Evolutionary conservation across 2,888 invertebrate genomes (phyloP).

Genomic region (Nephrocerus scutellatus): DNA sequence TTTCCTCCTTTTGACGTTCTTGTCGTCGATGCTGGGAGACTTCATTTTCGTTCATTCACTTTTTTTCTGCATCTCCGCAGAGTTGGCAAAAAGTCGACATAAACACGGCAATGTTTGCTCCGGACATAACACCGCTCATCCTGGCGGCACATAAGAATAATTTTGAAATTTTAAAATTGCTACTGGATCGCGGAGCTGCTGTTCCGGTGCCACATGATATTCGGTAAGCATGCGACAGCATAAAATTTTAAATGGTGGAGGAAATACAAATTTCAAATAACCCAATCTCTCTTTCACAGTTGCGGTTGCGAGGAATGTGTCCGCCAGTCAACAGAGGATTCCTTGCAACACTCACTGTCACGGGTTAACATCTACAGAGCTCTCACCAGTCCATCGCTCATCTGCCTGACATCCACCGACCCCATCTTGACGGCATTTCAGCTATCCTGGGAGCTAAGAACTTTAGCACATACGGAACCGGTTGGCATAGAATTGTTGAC

Average conservation of each 20-base stretch:
- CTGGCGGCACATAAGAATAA: conserved; percentile 91
- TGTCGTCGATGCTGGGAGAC: no score
- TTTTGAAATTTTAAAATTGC: conserved; percentile 90
- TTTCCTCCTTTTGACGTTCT: no score
- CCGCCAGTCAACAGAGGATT: conserved; percentile 63
- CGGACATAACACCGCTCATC: conserved; percentile 89
- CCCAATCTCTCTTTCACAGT: conserved; percentile 25
- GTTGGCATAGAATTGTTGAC: conserved; percentile 36
- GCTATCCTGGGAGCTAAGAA: conserved; percentile 87
- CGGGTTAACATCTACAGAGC: conserved; percentile 90
- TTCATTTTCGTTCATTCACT: neutral
- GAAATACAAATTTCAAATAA: neutral
- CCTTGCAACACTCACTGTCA: conserved; percentile 74
- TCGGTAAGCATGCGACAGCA: conserved; percentile 51
- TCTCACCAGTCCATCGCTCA: conserved; percentile 85
- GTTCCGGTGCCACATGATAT: conserved; percentile 86
- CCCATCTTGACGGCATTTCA: conserved; percentile 92
- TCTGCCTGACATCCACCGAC: conserved; percentile 85
- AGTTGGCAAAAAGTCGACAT: conserved; percentile 83
- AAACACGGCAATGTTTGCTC: conserved; percentile 77
- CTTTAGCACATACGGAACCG: conserved; percentile 83
- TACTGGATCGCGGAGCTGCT: conserved; percentile 86
- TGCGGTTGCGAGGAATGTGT: conserved; percentile 90
- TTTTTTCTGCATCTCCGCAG: conserved; percentile 45
- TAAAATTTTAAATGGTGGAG: neutral